A percentile compares a stretch with the other conserved stretches of the same genome.
Evolutionary conservation across 2,113 vertebrate genomes (phyloP).

Genomic region (Halcyon malimbica): DNA sequence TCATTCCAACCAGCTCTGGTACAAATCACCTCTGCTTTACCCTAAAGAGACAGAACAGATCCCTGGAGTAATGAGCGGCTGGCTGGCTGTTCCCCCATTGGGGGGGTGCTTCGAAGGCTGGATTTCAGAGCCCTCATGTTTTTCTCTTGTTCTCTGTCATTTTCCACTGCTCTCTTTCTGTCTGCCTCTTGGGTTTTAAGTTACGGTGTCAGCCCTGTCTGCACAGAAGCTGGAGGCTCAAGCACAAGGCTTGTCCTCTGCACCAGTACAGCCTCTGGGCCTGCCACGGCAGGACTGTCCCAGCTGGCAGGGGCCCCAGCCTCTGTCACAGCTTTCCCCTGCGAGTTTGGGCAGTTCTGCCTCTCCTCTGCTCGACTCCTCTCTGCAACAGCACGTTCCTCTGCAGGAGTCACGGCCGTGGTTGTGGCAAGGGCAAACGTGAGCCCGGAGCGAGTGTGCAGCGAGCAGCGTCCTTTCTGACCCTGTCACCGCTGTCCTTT

Average conservation of each 20-base stretch:
- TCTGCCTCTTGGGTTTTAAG: neutral
- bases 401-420: neutral
- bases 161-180: neutral
- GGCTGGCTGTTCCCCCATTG: neutral
- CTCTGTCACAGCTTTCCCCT: neutral
- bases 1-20: neutral
- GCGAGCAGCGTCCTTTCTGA: neutral
- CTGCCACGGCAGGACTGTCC: neutral
- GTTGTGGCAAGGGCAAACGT: neutral
- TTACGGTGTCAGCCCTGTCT: neutral
- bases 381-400: neutral
- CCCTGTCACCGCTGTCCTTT: rapidly evolving
- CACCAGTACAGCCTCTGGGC: neutral
- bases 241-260: neutral
- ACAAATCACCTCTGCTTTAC: neutral
- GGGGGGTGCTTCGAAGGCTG: neutral
- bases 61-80: neutral
- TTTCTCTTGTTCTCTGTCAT: neutral
- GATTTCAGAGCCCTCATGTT: neutral
- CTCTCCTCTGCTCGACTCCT: neutral
- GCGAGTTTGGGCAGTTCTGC: neutral
- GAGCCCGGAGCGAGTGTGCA: neutral
- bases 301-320: neutral
- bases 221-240: neutral
- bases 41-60: neutral